Evolutionary conservation across 2,888 invertebrate species (phyloP).

Genomic region (Ligdia adustata): DNA sequence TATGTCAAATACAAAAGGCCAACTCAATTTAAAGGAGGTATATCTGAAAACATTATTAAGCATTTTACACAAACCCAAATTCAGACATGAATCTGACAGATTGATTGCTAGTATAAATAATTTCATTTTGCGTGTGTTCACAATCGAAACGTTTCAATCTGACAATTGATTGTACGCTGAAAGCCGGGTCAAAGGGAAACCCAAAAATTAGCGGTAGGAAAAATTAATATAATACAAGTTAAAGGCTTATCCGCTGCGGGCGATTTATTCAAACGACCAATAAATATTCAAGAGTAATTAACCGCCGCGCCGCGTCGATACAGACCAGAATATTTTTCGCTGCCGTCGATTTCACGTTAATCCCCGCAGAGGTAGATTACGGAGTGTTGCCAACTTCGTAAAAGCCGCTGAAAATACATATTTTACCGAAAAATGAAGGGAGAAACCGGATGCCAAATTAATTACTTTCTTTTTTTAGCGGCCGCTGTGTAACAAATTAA

Average conservation of each 20-base stretch:
- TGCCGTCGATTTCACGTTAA: conserved; percentile 70
- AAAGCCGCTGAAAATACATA: conserved; percentile 55
- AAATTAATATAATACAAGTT: conserved; percentile 72
- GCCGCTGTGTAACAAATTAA: conserved; percentile 37
- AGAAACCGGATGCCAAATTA: conserved; percentile 44
- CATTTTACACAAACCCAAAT: too few species aligned
- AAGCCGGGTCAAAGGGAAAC: conserved; percentile 41
- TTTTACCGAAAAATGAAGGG: conserved; percentile 50
- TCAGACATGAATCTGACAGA: background rate
- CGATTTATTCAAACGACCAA: conserved; percentile 82
- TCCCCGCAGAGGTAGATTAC: conserved; percentile 73
- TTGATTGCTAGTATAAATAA: conserved; percentile 7
- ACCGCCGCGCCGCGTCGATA: conserved; percentile 67
- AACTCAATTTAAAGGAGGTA: too few species aligned
- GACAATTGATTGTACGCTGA: conserved; percentile 26
- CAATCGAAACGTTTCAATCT: too few species aligned
- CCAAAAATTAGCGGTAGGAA: conserved; percentile 57
- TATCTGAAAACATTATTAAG: too few species aligned
- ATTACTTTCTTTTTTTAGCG: conserved; percentile 40
- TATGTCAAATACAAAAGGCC: too few species aligned
- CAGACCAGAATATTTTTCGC: conserved; percentile 66
- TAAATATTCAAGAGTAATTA: conserved; percentile 83
- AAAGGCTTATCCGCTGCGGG: conserved; percentile 71
- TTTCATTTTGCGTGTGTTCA: background rate
- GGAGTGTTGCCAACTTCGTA: conserved; percentile 64